Base-by-base conservation (phyloP, 2,113 vertebrate species). In the Bos indicus region DNA sequence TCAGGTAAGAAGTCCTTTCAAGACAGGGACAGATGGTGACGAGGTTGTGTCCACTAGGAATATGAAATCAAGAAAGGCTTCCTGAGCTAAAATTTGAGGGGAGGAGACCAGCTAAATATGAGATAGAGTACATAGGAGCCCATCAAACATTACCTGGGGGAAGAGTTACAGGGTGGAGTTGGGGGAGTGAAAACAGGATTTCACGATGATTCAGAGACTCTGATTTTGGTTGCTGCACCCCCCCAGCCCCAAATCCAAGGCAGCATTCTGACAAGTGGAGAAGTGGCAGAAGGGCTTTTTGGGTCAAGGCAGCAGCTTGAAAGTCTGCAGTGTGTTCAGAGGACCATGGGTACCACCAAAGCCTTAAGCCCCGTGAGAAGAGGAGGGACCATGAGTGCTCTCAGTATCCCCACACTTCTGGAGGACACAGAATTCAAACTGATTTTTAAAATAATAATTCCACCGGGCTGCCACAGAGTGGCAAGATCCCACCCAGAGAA, bases 351-450 rank as follows among this genome's bases (percentile, higher is more conserved):
- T 36, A 17, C 26, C 17, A 10, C 9, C 5, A 21, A 36, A 17
- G 14, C 51, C 33, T 43, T 16, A 56, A 84, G 60, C 6, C 33
- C 59, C 10, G 0, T 0, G 14, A 46, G 59, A 33, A 30, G 30
- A 88, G 77, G n/a, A 30, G 14, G 28, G 10, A 5, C 17, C 6
- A 1, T 2, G n/a, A 4, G 17, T 0, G 5, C 6, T 54, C 51
- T 30, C 16, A 7, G 3, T 51, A 40, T 51, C 48, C 33, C 15
- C 15, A 3, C 9, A 12, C 43, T 90, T 56, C 25, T n/a, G n/a
- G 40, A 48, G 25, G 25, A 83, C 60, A 78, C n/a, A 30, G 48
- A 81, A 81, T 33, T 30, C 12, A 81, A 82, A 30, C n/a, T 54
- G 16, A 52, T 40, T n/a, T 16, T 15, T 36, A 46, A 52, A 40